Evolutionary conservation across 2,888 invertebrate species (phyloP).

Genomic region (Tetragnatha montana): DNA sequence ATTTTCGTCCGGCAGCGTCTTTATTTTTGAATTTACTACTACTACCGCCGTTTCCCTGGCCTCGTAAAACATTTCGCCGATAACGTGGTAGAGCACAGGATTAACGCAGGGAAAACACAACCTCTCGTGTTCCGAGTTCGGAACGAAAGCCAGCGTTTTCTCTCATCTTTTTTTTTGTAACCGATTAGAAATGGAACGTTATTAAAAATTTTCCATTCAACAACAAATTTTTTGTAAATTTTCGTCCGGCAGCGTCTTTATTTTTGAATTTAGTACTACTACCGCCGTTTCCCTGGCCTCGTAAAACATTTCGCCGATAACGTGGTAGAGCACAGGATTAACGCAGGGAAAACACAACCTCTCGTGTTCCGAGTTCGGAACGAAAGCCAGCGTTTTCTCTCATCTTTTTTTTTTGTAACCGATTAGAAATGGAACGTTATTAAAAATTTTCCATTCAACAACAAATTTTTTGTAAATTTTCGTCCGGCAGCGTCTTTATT

Average conservation of each 20-base stretch:
- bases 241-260: slow-evolving; percentile 32
- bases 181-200: slow-evolving; percentile 7
- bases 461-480: too few relatives aligned
- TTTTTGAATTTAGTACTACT: slow-evolving; percentile 59
- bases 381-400: slow-evolving; percentile 8
- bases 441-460: not conserved
- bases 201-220: not conserved
- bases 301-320: slow-evolving; percentile 51
- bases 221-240: too few relatives aligned
- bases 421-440: slow-evolving; percentile 8
- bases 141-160: slow-evolving; percentile 11
- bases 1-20: slow-evolving; percentile 17
- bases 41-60: slow-evolving; percentile 30
- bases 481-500: slow-evolving; percentile 30
- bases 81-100: too few relatives aligned
- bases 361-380: not conserved
- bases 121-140: not conserved
- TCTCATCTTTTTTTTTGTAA: not conserved
- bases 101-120: slow-evolving; percentile 30
- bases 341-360: slow-evolving; percentile 25
- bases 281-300: slow-evolving; percentile 26
- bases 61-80: slow-evolving; percentile 49
- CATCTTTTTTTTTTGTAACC: not conserved
- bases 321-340: too few relatives aligned
- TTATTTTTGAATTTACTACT: slow-evolving; percentile 59